Evolutionary conservation across 2,797 vertebrate species (phyloP).

Genomic region (Kryptopterus vitreolus): DNA sequence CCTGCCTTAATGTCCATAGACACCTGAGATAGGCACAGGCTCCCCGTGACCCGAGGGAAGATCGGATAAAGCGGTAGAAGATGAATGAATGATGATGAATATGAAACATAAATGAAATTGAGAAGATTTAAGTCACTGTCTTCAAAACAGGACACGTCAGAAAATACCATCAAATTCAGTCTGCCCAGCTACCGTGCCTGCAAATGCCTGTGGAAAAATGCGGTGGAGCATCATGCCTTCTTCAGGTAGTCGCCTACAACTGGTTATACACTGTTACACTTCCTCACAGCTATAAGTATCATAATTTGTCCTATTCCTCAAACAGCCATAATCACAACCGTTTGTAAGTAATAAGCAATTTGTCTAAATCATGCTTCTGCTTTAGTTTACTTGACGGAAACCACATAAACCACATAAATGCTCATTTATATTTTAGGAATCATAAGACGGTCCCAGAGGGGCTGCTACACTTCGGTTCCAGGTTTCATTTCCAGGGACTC

Average conservation of each 20-base stretch:
- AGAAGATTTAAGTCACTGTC: background rate
- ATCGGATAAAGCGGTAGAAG: too few relatives aligned
- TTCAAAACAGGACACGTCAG: conserved; percentile 69
- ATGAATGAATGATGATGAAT: too few relatives aligned
- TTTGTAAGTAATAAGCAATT: background rate
- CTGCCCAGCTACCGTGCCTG: conserved; percentile 93
- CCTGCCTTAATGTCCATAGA: too few relatives aligned
- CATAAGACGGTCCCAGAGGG: conserved; percentile 41
- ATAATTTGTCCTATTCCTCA: background rate
- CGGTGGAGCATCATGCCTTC: conserved; percentile 95
- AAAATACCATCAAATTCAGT: conserved; percentile 92
- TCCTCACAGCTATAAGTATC: background rate
- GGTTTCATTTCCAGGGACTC: conserved; percentile 91
- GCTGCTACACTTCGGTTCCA: conserved; percentile 88
- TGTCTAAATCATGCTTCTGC: background rate
- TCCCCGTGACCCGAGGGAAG: too few relatives aligned
- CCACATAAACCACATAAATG: background rate
- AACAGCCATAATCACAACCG: background rate
- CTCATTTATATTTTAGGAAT: conserved; percentile 41
- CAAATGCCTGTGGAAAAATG: conserved; percentile 97
- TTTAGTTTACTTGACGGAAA: background rate
- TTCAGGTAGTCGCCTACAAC: conserved; percentile 81
- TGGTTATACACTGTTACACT: background rate
- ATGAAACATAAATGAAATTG: too few relatives aligned
- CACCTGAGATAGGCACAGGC: too few relatives aligned